Conservation (phyloP, 2,113 vertebrate species). For the Calidris pugnax region DNA sequence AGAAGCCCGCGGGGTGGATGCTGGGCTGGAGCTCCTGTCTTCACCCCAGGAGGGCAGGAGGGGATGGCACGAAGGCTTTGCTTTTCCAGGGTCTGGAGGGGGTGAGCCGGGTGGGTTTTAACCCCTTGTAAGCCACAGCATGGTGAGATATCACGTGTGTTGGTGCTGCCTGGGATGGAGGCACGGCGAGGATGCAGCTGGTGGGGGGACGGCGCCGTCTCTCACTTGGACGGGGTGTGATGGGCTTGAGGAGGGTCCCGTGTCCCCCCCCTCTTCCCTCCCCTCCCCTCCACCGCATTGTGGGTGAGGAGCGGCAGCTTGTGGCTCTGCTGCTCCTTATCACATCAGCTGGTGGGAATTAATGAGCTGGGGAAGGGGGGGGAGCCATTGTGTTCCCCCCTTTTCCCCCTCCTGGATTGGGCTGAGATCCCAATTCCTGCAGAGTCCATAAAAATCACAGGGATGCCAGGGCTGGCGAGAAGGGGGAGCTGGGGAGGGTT, state of each 20-base stretch:
- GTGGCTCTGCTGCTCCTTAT: neutral
- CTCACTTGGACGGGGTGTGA: neutral
- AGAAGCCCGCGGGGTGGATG: neutral
- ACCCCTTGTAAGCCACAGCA: neutral
- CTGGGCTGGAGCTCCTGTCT: neutral
- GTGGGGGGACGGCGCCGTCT: neutral
- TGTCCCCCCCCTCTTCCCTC: too few relatives aligned
- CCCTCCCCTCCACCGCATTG: neutral
- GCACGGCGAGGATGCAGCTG: fast-evolving
- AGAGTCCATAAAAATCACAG: neutral
- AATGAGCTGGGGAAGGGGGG: neutral
- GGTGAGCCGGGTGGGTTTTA: neutral
- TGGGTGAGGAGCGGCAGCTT: neutral
- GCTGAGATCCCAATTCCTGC: neutral
- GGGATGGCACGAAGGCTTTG: neutral
- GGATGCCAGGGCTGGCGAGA: neutral
- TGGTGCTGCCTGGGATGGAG: neutral
- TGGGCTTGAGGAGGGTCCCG: neutral
- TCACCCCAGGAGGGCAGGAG: neutral
- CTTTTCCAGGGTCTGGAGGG: neutral
- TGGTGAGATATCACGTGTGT: fast-evolving
- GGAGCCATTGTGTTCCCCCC: fast-evolving
- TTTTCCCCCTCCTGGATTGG: neutral
- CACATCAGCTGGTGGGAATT: constrained; percentile 35
- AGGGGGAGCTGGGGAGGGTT: neutral